Evolutionary conservation across 2,113 vertebrate species (phyloP), one percentile per base, ranked within the genome.

Genomic region (Calyptomena viridis): DNA sequence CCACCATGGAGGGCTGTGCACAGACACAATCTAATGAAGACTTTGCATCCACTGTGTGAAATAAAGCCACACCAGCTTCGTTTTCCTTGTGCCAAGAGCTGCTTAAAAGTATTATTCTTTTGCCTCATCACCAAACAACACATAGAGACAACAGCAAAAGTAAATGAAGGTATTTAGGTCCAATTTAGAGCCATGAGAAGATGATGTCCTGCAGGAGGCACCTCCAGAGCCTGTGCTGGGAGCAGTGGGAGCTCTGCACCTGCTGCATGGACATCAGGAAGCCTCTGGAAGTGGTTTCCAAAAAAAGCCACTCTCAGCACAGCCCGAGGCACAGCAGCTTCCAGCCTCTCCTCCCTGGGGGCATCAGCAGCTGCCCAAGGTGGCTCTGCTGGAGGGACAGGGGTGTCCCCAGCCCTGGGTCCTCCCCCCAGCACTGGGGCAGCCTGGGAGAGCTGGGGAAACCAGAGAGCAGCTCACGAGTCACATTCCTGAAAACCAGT

Each of bases 321-420:
- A 23, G 63, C 88, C 59, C 1, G 37, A 49, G 30, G 63, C 62
- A 19, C 58, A 2, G 24, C 33, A 20, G 28, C 63, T 25, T 19
- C 17, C 58, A 16, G 2, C 58, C 14, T 33, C 40, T 37, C 16
- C 50, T 24, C 60, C 13, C 0, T 0, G 1, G 75, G 6, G 3
- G 9, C 6, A 27, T 0, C 84, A 73, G 73, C 68, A 59, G 68
- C 8, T 42, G 71, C 67, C n/a, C 42, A 11, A 31, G 77, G 14
- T 18, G 40, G 68, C 33, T 10, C 40, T 2, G 39, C 52, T 15
- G 37, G 28, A 39, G 37, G 56, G 39, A 31, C 7, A 64, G 25
- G n/a, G 5, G n/a, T 11, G 2, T 31, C 28, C 31, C 50, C 14
- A 10, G 40, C 31, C 50, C 12, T 0, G 0, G 0, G 0, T 5